Percentiles rank a stretch among this genome's conserved stretches.
Evolutionary conservation across 2,888 invertebrate genomes (phyloP).

Genomic region (Hofmannophila pseudospretella): DNA sequence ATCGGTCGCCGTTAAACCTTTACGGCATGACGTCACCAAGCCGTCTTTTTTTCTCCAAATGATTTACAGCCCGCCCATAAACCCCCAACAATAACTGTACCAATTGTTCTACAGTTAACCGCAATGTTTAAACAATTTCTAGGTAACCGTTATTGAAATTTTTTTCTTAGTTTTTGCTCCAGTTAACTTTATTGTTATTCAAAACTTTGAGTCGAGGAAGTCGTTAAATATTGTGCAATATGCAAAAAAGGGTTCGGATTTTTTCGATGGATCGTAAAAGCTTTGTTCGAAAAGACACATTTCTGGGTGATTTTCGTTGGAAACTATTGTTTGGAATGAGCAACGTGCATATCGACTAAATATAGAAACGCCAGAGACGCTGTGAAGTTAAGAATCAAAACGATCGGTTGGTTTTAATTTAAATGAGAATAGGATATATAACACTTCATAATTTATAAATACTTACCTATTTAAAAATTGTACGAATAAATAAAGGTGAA

Average conservation of each 20-base stretch:
- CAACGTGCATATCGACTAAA: slow-evolving; percentile 24
- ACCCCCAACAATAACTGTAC: slow-evolving; percentile 71
- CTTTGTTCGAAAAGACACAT: slow-evolving; percentile 26
- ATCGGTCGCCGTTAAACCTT: slow-evolving; percentile 66
- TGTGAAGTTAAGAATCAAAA: neutral
- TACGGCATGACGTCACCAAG: slow-evolving; percentile 65
- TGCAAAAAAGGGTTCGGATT: slow-evolving; percentile 63
- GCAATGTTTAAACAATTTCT: slow-evolving; percentile 75
- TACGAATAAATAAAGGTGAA: too few species aligned
- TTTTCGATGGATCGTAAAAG: slow-evolving; percentile 32
- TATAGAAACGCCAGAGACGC: neutral
- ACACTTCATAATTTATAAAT: too few species aligned
- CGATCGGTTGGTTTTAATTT: neutral
- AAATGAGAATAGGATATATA: neutral
- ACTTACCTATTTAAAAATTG: neutral
- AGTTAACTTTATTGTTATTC: slow-evolving; percentile 51
- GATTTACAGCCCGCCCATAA: slow-evolving; percentile 70
- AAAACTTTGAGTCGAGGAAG: slow-evolving; percentile 42
- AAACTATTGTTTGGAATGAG: slow-evolving; percentile 34
- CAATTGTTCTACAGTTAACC: slow-evolving; percentile 75
- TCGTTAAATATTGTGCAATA: slow-evolving; percentile 64
- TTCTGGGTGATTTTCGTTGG: slow-evolving; percentile 33
- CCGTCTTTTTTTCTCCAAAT: slow-evolving; percentile 59
- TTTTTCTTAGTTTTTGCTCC: slow-evolving; percentile 61
- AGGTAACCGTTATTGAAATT: slow-evolving; percentile 56